Percentiles rank a stretch among this genome's conserved stretches.
phyloP scores from a whole-genome alignment of 2,888 invertebrate species.

The Crematogaster levior region DNA sequence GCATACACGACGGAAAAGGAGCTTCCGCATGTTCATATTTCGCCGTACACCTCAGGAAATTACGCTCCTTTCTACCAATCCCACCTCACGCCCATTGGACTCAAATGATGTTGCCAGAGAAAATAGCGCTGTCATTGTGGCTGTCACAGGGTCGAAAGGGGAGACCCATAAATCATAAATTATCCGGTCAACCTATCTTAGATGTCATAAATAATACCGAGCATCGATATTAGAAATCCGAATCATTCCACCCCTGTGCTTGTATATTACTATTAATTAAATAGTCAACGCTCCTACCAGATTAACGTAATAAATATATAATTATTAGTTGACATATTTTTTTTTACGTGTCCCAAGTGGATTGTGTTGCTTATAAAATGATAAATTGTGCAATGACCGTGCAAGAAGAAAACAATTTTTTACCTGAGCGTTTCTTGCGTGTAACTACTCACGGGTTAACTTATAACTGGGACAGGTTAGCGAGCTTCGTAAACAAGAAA shows the following conservation, averaged over 20 bases:
- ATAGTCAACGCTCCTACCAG: not conserved
- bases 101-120: slow-evolving; percentile 60
- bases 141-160: slow-evolving; percentile 53
- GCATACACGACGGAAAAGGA: slow-evolving; percentile 63
- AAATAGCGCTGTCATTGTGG: slow-evolving; percentile 68
- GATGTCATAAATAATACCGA: slow-evolving; percentile 21
- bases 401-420: slow-evolving; percentile 52
- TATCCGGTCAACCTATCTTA: slow-evolving; percentile 11
- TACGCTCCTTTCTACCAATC: slow-evolving; percentile 70
- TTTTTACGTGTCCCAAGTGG: not conserved
- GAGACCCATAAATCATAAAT: slow-evolving; percentile 32
- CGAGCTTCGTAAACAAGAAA: slow-evolving; percentile 44
- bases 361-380: slow-evolving; percentile 14
- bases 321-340: slow-evolving; percentile 32
- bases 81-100: slow-evolving; percentile 58
- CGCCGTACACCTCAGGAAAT: slow-evolving; percentile 69
- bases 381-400: slow-evolving; percentile 36
- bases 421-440: slow-evolving; percentile 39
- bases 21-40: slow-evolving; percentile 66
- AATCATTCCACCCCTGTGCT: not conserved
- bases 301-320: slow-evolving; percentile 21
- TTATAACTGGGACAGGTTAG: slow-evolving; percentile 49
- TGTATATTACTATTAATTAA: slow-evolving; percentile 4
- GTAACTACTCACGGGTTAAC: slow-evolving; percentile 39
- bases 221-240: slow-evolving; percentile 5